phyloP scores from a whole-genome alignment of 1,140 invertebrate genomes.

The Habropoda laboriosa region DNA sequence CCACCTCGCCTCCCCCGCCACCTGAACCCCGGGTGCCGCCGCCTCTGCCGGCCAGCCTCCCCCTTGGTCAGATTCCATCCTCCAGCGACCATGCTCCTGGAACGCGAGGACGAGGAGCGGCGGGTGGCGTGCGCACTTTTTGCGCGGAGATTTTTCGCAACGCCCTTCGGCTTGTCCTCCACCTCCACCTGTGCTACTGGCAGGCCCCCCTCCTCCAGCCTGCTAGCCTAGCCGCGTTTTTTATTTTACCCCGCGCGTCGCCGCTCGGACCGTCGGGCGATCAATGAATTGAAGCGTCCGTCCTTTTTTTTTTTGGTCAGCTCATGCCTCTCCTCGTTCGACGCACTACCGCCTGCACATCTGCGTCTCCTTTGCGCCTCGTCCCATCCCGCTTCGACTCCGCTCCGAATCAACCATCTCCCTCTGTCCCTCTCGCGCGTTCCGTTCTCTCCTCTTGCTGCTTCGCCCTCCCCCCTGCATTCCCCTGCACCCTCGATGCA shows the following conservation, averaged over 20 bases:
- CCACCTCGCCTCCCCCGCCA: slow-evolving; percentile 10
- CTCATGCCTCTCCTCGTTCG: slow-evolving; percentile 72
- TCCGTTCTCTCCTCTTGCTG: slow-evolving; percentile 63
- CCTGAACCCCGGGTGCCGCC: background rate
- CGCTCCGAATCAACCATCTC: slow-evolving; percentile 35
- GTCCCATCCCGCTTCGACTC: slow-evolving; percentile 44
- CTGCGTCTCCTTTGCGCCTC: slow-evolving; percentile 64
- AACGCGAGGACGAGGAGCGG: slow-evolving; percentile 25
- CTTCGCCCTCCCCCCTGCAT: slow-evolving; percentile 56
- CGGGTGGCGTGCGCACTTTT: slow-evolving; percentile 61
- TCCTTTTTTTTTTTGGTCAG: slow-evolving; percentile 79
- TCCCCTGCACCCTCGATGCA: slow-evolving; percentile 47
- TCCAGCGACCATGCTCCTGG: slow-evolving; percentile 26
- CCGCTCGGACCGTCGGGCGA: slow-evolving; percentile 78
- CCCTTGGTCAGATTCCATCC: slow-evolving; percentile 20
- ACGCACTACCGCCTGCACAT: slow-evolving; percentile 70
- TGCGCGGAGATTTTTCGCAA: slow-evolving; percentile 76
- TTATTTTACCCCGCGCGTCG: slow-evolving; percentile 77
- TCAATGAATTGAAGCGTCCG: slow-evolving; percentile 82
- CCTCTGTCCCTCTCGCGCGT: slow-evolving; percentile 51
- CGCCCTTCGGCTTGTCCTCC: slow-evolving; percentile 70
- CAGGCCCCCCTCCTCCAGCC: slow-evolving; percentile 53
- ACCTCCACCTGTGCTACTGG: slow-evolving; percentile 62
- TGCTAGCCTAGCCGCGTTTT: slow-evolving; percentile 70
- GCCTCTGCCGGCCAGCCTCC: background rate